Base-by-base conservation (phyloP, 2,888 invertebrate genomes). In the Gari tellinella region DNA sequence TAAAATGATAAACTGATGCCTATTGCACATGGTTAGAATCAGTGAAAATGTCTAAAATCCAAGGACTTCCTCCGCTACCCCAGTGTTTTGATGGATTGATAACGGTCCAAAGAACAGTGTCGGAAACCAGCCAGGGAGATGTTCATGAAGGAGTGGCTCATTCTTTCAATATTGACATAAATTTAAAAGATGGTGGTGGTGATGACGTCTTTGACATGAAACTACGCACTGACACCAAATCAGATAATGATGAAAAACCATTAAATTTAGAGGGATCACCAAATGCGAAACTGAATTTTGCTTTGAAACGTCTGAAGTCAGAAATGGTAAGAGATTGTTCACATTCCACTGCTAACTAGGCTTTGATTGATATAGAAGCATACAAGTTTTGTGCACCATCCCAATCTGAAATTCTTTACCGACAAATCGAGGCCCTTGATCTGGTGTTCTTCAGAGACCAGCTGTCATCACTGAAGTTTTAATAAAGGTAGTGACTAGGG, bases 21-120 rank as follows among this genome's bases (percentile, higher is more conserved):
- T 31, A 31, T 31, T 7, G 10, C 10, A 4, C 4, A 7, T 31
- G 31, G 10, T 31, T 31, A 7, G 31, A 31, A 7, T 10, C 31
- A 31, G 10, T 4, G 31, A 31, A 4, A 31, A 86, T 86, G 86
- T 78, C 83, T 17, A 62, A 80, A 19, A 74, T 81, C 17, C 80
- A 80, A 17, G 86, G 83, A 45, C 77, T 86, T 40, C 86, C 86
- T n/a, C 82, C 83, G 4, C 65, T 86, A 14, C 86, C 86, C 2
- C 75, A 78, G 45, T 84, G 86, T 72, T 84, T 86, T 65, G 76
- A 76, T 48, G 82, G 79, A 15, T 48, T 78, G 8, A 52, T 78
- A 2, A 45, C 56, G 15, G 69, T 73, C 8, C 72, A 76, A 58
- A 68, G 76, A 72, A 72, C 73, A 21, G 68, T 74, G 48, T 67